These are phyloP conservation scores for Caenorhabditis sp. DNA, from an alignment of 2,888 invertebrate genomes.

Conservation along the genomic window DNA sequence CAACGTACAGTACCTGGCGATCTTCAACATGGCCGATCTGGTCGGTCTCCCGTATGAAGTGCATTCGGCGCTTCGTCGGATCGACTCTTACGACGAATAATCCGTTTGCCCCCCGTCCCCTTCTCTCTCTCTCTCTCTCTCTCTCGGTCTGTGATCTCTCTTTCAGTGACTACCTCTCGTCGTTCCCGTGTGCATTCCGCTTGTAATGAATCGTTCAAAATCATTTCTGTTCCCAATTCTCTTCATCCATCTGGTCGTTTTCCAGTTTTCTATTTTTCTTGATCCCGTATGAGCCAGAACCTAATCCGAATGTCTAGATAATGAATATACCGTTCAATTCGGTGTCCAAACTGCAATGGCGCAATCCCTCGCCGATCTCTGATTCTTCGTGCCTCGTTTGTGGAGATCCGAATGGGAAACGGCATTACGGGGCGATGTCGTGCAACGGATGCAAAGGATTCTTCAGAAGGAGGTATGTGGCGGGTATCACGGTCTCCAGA, in stretches of 20 bases:
- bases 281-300: too few relatives aligned
- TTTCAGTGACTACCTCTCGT: neutral
- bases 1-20: slow-evolving; percentile 66
- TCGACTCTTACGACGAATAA: neutral
- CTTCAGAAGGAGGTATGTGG: slow-evolving; percentile 48
- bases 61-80: slow-evolving; percentile 42
- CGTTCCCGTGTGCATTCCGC: slow-evolving; percentile 12
- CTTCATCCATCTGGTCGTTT: neutral
- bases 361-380: slow-evolving; percentile 18
- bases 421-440: slow-evolving; percentile 56
- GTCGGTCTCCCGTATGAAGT: slow-evolving; percentile 64
- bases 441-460: slow-evolving; percentile 64
- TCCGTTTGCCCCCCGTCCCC: neutral
- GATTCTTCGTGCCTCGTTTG: slow-evolving; percentile 48
- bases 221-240: neutral
- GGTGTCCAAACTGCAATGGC: slow-evolving; percentile 10
- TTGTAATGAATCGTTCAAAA: neutral
- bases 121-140: neutral
- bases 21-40: slow-evolving; percentile 65
- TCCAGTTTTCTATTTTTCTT: neutral
- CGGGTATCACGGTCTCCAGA: neutral
- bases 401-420: slow-evolving; percentile 52
- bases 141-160: slow-evolving; percentile 11
- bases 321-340: slow-evolving; percentile 17
- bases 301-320: too few relatives aligned